Evolutionary conservation across 2,113 vertebrate species (phyloP).

Genomic region (Sakesphorus luctuosus): DNA sequence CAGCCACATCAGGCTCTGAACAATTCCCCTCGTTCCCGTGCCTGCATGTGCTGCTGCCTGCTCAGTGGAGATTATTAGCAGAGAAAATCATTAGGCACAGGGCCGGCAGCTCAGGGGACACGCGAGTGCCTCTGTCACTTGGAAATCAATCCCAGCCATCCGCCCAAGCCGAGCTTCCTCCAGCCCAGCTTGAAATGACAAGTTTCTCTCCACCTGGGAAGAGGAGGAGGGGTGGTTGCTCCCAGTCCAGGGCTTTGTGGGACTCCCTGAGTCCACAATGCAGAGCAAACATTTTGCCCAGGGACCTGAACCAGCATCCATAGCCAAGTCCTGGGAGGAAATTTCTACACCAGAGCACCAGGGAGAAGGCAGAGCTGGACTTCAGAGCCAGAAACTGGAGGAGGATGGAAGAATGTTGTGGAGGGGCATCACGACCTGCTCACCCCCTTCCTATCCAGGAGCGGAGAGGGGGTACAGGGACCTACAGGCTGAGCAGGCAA

Average conservation of each 20-base stretch:
- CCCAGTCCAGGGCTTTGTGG: rapidly evolving
- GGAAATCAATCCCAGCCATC: conserved; percentile 19
- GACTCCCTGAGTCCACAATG: neutral
- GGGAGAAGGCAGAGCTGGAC: neutral
- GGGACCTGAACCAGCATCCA: neutral
- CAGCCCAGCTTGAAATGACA: neutral
- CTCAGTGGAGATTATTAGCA: neutral
- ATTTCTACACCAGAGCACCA: neutral
- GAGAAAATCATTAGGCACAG: conserved; percentile 1
- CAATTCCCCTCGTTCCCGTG: neutral
- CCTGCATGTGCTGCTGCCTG: neutral
- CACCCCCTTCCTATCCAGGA: neutral
- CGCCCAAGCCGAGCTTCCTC: neutral
- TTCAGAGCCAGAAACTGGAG: neutral
- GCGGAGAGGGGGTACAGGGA: neutral
- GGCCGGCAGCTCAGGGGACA: neutral
- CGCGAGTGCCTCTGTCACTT: neutral
- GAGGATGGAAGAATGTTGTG: neutral
- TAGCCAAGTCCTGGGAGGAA: rapidly evolving
- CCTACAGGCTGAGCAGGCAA: neutral
- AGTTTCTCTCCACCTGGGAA: neutral
- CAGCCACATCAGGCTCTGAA: neutral
- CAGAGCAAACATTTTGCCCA: neutral
- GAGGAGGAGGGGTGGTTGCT: neutral
- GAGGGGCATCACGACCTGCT: neutral